Evolutionary conservation across 2,113 vertebrate genomes (phyloP).

Genomic region (Mionectes macconnelli): DNA sequence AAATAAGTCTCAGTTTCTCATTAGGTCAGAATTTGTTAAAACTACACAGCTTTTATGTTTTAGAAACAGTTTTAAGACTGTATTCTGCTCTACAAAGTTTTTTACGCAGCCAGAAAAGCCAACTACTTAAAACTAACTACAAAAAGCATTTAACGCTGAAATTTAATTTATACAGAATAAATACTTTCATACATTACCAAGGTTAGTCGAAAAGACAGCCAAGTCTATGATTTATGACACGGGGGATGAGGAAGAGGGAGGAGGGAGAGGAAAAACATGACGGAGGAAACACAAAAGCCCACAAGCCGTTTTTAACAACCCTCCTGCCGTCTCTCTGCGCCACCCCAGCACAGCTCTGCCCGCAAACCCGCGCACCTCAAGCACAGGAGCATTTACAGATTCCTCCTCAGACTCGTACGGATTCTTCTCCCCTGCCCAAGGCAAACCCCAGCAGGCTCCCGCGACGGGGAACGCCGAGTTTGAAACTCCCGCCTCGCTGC

Average conservation of each 20-base stretch:
- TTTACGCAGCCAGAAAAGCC: neutral
- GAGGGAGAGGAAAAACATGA: too few species aligned
- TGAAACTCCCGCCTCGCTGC: neutral
- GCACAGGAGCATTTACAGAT: neutral
- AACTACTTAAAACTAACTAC: neutral
- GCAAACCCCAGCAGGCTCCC: rapidly evolving
- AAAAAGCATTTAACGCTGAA: neutral
- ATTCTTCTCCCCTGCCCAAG: rapidly evolving
- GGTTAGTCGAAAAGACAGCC: neutral
- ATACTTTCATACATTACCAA: neutral
- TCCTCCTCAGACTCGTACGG: neutral
- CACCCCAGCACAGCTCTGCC: neutral
- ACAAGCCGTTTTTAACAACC: neutral
- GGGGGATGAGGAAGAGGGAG: rapidly evolving
- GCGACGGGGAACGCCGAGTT: neutral
- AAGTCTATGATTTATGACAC: rapidly evolving
- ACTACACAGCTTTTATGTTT: neutral
- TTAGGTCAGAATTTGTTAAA: neutral
- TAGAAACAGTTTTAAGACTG: neutral
- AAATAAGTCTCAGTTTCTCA: neutral
- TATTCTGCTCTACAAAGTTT: neutral
- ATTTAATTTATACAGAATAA: neutral
- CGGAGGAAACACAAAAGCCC: neutral
- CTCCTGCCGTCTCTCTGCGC: neutral
- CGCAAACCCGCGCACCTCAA: neutral